Percentiles rank a stretch among this genome's conserved stretches.
Conservation (phyloP, 2,888 invertebrate genomes). For the Acleris emargana region DNA sequence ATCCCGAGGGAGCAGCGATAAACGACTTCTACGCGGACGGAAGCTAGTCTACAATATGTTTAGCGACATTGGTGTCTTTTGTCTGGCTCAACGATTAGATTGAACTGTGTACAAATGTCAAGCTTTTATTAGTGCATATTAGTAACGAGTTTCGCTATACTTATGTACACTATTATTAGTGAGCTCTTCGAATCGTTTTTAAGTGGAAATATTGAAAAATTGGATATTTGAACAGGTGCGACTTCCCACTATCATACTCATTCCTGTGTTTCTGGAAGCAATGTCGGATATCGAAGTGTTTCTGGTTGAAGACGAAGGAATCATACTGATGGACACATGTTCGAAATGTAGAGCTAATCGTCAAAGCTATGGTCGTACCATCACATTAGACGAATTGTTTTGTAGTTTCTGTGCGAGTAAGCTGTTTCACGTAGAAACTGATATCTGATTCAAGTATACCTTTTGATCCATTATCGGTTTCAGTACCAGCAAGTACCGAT, state of each 20-base stretch:
- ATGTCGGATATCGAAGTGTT: conserved; percentile 7
- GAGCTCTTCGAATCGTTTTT: neutral
- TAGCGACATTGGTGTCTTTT: conserved; percentile 4
- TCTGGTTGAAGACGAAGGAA: conserved; percentile 7
- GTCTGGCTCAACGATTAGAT: neutral
- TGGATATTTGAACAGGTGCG: conserved; percentile 1
- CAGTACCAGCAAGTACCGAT: neutral
- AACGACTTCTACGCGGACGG: too few relatives aligned
- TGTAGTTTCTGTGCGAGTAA: conserved; percentile 1
- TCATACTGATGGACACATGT: neutral
- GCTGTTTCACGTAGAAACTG: neutral
- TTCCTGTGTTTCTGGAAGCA: conserved; percentile 6
- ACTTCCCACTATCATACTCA: conserved; percentile 2
- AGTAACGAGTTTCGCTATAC: neutral
- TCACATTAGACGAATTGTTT: conserved; percentile 1
- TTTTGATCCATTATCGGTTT: neutral
- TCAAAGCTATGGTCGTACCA: neutral
- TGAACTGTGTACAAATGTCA: conserved; percentile 2
- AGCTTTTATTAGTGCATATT: neutral
- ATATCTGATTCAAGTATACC: neutral
- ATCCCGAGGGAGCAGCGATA: too few relatives aligned
- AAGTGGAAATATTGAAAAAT: conserved; percentile 2
- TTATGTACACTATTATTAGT: neutral
- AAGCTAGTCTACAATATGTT: neutral
- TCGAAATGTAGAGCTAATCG: neutral